Conservation (phyloP, 37 sponge, comb jelly and placozoan species). For the Aplysina aerophoba region DNA sequence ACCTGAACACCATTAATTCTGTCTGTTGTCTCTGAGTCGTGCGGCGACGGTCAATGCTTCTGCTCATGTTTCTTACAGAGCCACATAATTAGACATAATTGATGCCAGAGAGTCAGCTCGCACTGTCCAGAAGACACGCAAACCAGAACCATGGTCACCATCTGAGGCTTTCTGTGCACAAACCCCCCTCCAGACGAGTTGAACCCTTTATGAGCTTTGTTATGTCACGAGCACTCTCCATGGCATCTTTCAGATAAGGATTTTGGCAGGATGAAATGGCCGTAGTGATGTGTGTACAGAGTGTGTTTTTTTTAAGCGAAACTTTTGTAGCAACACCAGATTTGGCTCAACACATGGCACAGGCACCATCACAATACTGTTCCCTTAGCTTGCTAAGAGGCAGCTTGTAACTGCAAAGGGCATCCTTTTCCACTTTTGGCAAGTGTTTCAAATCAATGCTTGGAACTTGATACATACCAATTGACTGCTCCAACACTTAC, state of each 20-base stretch:
- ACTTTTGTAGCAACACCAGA: no score
- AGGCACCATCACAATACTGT: no score
- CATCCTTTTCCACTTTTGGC: no score
- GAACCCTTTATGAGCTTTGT: background rate
- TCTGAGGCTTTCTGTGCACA: slow-evolving; percentile 8
- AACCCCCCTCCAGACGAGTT: background rate
- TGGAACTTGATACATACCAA: no score
- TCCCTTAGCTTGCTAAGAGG: no score
- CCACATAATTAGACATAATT: slow-evolving; percentile 23
- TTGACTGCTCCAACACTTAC: no score
- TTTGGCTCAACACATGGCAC: no score
- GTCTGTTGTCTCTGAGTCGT: slow-evolving; percentile 24
- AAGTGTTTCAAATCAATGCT: no score
- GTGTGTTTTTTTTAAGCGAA: no score
- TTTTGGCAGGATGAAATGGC: slow-evolving; percentile 5
- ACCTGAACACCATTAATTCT: slow-evolving; percentile 24
- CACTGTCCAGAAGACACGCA: slow-evolving; percentile 34
- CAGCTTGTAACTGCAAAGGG: no score
- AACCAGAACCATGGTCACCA: slow-evolving; percentile 20
- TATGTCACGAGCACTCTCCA: background rate
- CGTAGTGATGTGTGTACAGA: slow-evolving; percentile 2
- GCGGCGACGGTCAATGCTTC: slow-evolving; percentile 8
- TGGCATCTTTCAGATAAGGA: background rate
- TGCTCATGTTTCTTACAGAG: slow-evolving; percentile 10
- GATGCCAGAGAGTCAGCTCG: slow-evolving; percentile 26